These are phyloP conservation scores for Tachyglossus aculeatus DNA, from an alignment of 2,797 vertebrate genomes.

Conservation along the genomic window DNA sequence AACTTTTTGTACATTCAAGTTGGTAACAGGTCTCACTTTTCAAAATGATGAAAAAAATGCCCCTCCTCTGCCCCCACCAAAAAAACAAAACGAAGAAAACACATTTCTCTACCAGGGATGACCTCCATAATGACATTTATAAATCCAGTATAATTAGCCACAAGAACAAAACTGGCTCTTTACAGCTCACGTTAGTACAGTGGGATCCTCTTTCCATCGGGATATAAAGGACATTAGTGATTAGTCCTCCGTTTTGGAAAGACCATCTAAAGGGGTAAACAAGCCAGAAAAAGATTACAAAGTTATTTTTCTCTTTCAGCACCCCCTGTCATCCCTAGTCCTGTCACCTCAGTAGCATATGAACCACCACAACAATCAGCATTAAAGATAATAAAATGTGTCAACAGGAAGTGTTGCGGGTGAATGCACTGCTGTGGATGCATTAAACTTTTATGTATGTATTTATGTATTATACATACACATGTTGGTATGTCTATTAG, in stretches of 20 bases:
- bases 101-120: not conserved
- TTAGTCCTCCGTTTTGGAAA: not conserved
- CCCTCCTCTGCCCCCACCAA: not conserved
- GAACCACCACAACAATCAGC: slow-evolving; percentile 30
- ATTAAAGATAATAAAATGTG: slow-evolving; percentile 20
- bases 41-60: not conserved
- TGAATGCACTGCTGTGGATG: not conserved
- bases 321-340: not conserved
- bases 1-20: too few species aligned
- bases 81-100: too few species aligned
- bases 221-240: not conserved
- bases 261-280: not conserved
- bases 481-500: slow-evolving; percentile 66
- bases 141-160: not conserved
- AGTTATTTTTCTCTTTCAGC: slow-evolving; percentile 7
- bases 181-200: not conserved
- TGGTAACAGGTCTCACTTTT: not conserved
- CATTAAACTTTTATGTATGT: slow-evolving; percentile 67
- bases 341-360: slow-evolving; percentile 22
- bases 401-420: slow-evolving; percentile 1
- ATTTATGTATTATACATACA: slow-evolving; percentile 67
- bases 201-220: not conserved
- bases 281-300: not conserved
- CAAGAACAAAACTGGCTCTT: not conserved
- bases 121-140: not conserved